phyloP scores from a whole-genome alignment of 2,797 vertebrate genomes.

The Anas bernieri region DNA sequence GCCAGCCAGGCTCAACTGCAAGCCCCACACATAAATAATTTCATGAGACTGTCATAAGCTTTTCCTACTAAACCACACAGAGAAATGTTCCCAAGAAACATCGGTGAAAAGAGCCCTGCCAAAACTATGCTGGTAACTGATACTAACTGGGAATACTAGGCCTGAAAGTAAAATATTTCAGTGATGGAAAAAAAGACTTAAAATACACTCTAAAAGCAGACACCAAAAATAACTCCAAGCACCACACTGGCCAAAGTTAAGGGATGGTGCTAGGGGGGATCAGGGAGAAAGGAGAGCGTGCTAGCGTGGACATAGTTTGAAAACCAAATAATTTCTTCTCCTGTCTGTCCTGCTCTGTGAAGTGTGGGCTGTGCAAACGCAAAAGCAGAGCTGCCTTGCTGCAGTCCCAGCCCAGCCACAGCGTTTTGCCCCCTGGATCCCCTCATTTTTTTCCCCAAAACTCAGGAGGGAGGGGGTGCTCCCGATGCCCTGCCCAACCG shows the following conservation, averaged over 20 bases:
- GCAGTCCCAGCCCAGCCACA: too few species aligned
- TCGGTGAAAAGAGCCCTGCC: conserved; percentile 20
- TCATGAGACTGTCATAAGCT: conserved; percentile 48
- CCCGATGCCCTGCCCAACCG: not conserved
- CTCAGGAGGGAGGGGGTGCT: too few species aligned
- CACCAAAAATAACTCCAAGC: conserved; percentile 39
- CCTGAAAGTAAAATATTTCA: conserved; percentile 50
- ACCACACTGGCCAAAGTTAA: not conserved
- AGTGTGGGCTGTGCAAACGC: rapidly evolving
- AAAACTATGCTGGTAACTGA: conserved; percentile 53
- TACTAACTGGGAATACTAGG: conserved; percentile 27
- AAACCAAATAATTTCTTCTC: not conserved
- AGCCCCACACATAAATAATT: conserved; percentile 15
- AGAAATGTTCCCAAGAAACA: conserved; percentile 33
- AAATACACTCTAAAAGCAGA: conserved; percentile 20
- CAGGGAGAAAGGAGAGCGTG: not conserved
- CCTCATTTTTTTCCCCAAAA: too few species aligned
- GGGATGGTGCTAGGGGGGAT: not conserved
- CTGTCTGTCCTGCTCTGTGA: rapidly evolving
- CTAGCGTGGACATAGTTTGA: not conserved
- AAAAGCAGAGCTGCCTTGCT: not conserved
- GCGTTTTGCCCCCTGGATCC: too few species aligned
- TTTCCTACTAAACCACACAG: conserved; percentile 47
- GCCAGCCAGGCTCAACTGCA: not conserved
- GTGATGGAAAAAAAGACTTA: not conserved